Evolutionary conservation across 2,797 vertebrate genomes (phyloP).

Genomic region (Microctenopoma lineatum): DNA sequence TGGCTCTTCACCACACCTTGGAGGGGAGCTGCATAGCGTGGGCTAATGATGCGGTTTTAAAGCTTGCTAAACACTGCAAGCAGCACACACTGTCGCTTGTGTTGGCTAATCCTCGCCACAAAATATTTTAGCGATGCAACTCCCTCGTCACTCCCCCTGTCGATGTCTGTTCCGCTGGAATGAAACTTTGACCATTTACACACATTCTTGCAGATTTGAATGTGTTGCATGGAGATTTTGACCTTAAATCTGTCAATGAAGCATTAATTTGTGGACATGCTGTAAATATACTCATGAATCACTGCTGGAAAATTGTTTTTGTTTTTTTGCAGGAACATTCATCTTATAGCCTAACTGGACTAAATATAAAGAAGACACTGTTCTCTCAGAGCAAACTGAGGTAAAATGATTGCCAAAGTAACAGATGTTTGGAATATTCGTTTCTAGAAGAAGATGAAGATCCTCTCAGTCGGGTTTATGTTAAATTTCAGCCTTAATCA

Average conservation of each 20-base stretch:
- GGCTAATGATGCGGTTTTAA: constrained; percentile 58
- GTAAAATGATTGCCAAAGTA: background rate
- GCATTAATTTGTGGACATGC: background rate
- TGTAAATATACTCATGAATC: background rate
- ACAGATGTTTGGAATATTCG: background rate
- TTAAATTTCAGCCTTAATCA: background rate
- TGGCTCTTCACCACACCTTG: constrained; percentile 64
- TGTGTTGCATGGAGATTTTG: background rate
- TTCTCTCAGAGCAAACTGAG: background rate
- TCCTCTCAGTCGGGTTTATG: background rate
- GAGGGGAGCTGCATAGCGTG: constrained; percentile 22
- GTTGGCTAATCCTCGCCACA: constrained; percentile 39
- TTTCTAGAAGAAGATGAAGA: background rate
- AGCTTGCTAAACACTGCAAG: constrained; percentile 41
- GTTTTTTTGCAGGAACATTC: background rate
- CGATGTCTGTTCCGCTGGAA: constrained; percentile 2
- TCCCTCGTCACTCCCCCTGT: background rate
- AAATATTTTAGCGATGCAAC: constrained; percentile 28
- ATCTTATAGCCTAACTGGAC: background rate
- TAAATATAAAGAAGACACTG: background rate
- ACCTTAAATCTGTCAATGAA: constrained; percentile 4
- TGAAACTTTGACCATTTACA: background rate
- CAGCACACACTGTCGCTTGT: constrained; percentile 22
- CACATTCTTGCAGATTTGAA: constrained; percentile 24
- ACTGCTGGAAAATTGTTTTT: background rate